Evolutionary conservation across 1,140 invertebrate genomes (phyloP).

Genomic region (Brachionus rubens): DNA sequence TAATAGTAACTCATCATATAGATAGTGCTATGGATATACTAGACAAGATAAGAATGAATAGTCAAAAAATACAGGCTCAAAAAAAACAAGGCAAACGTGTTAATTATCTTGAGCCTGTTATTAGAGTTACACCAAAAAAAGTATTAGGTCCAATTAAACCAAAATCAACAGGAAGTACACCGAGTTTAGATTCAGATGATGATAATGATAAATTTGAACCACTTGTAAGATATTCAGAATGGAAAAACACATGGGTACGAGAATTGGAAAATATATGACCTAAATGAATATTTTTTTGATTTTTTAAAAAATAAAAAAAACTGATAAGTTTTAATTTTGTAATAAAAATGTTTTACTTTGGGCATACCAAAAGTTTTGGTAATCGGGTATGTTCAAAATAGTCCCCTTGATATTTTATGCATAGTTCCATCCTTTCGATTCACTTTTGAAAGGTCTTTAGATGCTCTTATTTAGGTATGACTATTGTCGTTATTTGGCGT

Average conservation of each 20-base stretch:
- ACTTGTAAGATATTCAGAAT: background rate
- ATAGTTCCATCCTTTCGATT: no score
- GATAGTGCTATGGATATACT: conserved; percentile 16
- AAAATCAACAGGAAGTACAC: background rate
- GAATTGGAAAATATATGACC: conserved; percentile 3
- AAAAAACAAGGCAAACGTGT: background rate
- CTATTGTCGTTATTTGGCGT: no score
- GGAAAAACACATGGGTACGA: conserved; percentile 9
- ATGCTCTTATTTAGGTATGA: no score
- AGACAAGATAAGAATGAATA: conserved; percentile 11
- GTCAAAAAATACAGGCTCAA: background rate
- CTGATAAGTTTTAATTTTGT: no score
- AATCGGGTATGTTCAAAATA: no score
- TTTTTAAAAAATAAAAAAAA: no score
- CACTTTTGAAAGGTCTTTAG: no score
- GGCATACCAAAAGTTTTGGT: no score
- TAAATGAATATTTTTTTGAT: background rate
- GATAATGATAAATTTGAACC: background rate
- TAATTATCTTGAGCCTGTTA: conserved; percentile 4
- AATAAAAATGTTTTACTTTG: no score
- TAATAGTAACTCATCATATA: conserved; percentile 3
- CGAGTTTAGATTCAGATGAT: background rate
- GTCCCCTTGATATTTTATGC: no score
- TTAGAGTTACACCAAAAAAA: background rate
- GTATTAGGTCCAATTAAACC: background rate